A percentile compares a stretch with the other conserved stretches of the same genome.
phyloP scores from a whole-genome alignment of 2,797 vertebrate species.

The Calcarius lapponicus region DNA sequence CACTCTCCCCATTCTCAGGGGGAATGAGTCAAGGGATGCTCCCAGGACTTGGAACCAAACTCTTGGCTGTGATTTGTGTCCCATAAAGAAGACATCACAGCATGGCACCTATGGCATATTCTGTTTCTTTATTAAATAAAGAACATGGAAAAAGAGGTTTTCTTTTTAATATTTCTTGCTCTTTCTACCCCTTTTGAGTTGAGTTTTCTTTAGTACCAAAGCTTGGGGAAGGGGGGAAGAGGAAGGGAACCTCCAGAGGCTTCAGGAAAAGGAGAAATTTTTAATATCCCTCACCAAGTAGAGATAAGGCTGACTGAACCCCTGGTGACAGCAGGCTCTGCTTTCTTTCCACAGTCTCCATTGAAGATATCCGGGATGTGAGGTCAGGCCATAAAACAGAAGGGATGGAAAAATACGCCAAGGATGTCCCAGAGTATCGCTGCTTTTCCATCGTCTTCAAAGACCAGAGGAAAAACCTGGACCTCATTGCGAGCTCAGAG shows the following conservation, averaged over 20 bases:
- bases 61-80: background rate
- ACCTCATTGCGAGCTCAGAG: constrained; percentile 82
- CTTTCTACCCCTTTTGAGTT: background rate
- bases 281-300: background rate
- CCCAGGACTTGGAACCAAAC: background rate
- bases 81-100: background rate
- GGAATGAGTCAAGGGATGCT: background rate
- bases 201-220: background rate
- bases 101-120: background rate
- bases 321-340: constrained; percentile 33
- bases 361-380: constrained; percentile 91
- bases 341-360: constrained; percentile 82
- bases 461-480: constrained; percentile 85
- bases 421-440: constrained; percentile 74
- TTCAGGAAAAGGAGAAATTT: background rate
- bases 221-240: background rate
- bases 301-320: constrained; percentile 32
- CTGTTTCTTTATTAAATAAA: background rate
- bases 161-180: background rate
- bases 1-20: background rate
- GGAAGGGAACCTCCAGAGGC: background rate
- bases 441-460: constrained; percentile 97
- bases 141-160: background rate
- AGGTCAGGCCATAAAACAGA: constrained; percentile 90
- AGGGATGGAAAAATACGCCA: constrained; percentile 87